Base-by-base conservation (phyloP, 2,113 vertebrate species). In the Myxocyprinus asiaticus region DNA sequence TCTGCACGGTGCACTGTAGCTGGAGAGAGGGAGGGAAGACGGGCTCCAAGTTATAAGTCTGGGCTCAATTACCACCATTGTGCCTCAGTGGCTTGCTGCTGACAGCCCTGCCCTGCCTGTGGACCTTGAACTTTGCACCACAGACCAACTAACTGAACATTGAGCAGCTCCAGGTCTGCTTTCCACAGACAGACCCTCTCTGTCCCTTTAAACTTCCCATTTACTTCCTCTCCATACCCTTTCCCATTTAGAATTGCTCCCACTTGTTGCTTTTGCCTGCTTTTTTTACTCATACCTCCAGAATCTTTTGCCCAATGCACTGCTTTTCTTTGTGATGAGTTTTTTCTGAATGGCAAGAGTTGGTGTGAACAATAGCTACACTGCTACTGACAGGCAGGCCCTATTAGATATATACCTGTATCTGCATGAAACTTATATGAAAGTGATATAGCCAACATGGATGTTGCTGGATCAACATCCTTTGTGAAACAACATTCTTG, bases 31-130 rank as follows among this genome's bases (percentile, higher is more conserved):
- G 22, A 66, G 53, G 42, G 14, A 42, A 77, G 3, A 62, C 51
- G 3, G 17, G n/a, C 7, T 68, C 76, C 82, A 70, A 47, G 55
- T 42, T 55, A 59, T 80, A 76, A 63, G 81, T 78, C 85, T 86
- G 85, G 68, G 66, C 79, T 80, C 77, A 85, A 86, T 86, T 85
- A 85, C 76, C 77, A 64, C 51, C 61, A 47, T 43, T 66, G 70
- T 12, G 66, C 62, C 47, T 71, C 44, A 70, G 79, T 47, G 73
- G 66, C 72, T 74, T 74, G 64, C 64, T 82, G 71, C 78, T 75
- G 78, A 82, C 81, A 78, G 77, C 69, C 72, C 61, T 71, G 78
- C 67, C 68, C 71, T 77, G 64, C 73, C 17, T 77, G 44, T 81
- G 75, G 56, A 79, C 71, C 65, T 71, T 73, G 65, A 78, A 78